These are phyloP conservation scores for Mustela lutreola DNA, from an alignment of 2,113 vertebrate species.

Conservation along the genomic window DNA sequence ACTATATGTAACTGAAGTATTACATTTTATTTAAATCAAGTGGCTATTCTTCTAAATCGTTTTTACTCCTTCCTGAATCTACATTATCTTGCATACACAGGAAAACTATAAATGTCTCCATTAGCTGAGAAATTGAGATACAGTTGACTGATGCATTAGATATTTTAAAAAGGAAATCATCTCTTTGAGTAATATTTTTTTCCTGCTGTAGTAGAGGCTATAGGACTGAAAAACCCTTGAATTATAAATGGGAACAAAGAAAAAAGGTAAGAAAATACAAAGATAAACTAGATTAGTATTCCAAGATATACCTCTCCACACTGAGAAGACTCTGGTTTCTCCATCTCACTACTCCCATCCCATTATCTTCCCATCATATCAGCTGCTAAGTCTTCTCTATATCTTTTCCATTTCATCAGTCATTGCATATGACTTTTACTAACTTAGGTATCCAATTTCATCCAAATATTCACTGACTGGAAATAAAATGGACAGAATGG, in stretches of 20 bases:
- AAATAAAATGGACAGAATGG: neutral
- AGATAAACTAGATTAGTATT: neutral
- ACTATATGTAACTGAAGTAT: neutral
- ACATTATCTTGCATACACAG: neutral
- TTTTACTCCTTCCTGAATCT: constrained; percentile 18
- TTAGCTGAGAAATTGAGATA: neutral
- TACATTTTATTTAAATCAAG: constrained; percentile 22
- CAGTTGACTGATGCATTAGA: neutral
- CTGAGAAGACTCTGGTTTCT: neutral
- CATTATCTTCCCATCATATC: neutral
- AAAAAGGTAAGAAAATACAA: neutral
- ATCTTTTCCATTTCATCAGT: neutral
- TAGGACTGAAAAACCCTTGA: neutral
- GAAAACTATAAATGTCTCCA: neutral
- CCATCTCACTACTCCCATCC: neutral
- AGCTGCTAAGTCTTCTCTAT: neutral
- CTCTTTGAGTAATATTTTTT: neutral
- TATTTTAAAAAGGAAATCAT: neutral
- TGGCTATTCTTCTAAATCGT: constrained; percentile 1
- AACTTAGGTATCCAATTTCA: neutral
- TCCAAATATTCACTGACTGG: neutral
- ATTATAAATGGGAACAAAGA: neutral
- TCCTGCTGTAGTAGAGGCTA: neutral
- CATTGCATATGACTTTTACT: neutral
- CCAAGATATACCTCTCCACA: neutral